These are phyloP conservation scores for Peribatodes rhomboidaria DNA, from an alignment of 2,888 invertebrate genomes.

Conservation along the genomic window DNA sequence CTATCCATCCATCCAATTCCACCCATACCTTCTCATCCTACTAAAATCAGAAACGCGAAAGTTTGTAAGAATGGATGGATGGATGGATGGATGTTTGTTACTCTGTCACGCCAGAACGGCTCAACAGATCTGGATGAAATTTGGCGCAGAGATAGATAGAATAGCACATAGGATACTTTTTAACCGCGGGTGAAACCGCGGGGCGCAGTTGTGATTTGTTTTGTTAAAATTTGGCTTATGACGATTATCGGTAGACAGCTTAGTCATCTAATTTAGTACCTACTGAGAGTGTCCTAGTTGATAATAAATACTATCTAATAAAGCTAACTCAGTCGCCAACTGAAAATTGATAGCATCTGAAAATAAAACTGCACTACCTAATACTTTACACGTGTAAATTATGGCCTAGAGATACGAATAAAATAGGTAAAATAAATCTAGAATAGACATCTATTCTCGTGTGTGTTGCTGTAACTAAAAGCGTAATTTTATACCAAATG, in stretches of 20 bases:
- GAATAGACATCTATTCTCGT: background rate
- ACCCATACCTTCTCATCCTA: too few relatives aligned
- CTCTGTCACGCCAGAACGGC: too few relatives aligned
- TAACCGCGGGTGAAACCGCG: too few relatives aligned
- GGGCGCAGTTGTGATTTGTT: too few relatives aligned
- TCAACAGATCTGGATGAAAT: too few relatives aligned
- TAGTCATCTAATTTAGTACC: background rate
- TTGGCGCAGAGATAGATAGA: too few relatives aligned
- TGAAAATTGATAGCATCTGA: conserved; percentile 17
- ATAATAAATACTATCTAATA: conserved; percentile 9
- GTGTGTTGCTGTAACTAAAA: conserved; percentile 19
- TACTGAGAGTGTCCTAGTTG: background rate
- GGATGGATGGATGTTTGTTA: too few relatives aligned
- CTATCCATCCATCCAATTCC: too few relatives aligned
- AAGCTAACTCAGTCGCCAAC: conserved; percentile 5
- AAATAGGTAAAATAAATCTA: background rate
- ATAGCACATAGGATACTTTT: too few relatives aligned
- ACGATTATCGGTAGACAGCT: background rate
- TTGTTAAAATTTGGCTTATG: too few relatives aligned
- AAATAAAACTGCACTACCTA: conserved; percentile 14
- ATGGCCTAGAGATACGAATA: conserved; percentile 12
- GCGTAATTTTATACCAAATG: background rate
- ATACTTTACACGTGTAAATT: conserved; percentile 29
- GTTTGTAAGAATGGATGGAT: too few relatives aligned
- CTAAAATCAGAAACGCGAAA: too few relatives aligned